Evolutionary conservation across 2,888 invertebrate genomes (phyloP), one percentile per base, ranked within the genome.

Genomic region (Rotaria socialis): DNA sequence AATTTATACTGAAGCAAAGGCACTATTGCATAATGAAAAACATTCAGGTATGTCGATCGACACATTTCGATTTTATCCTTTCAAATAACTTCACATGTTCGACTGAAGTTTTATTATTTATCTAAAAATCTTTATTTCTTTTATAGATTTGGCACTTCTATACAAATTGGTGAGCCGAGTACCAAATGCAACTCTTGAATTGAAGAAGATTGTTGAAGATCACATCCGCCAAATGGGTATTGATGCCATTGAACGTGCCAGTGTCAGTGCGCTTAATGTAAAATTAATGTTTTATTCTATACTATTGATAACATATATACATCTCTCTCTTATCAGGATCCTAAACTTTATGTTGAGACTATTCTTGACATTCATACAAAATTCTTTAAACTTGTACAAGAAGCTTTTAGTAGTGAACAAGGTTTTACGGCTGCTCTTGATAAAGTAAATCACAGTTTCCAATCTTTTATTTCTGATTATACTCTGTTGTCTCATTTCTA

Each of bases 351-450:
- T 91, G 97, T 99, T 75, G 96, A 95, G 89, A 97, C 97, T 11
- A 97, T 98, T 88, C 93, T 99, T 89, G 96, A 96, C 89, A 97
- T 99, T 47, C 97, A 98, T 92, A 96, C 96, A 92, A 97, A 98
- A 90, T 99, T 97, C 92, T 95, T 97, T 91, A 95, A 95, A 1
- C 93, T 99, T 58, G 98, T 99, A 16, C 91, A 96, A 89, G 94
- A 95, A 24, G 95, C 98, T 16, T 99, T 99, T 92, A 95, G 94
- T 91, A 96, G 96, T 91, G 98, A 99, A 92, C 95, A 96, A 55
- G 98, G 98, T 58, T 99, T 99, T 92, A 97, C 97, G 67, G 96
- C 97, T 43, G 95, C 97, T 3, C 92, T 97, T 8, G 97, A 97
- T 91, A 97, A 97, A 80, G 80, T 80, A 80, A n/a, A 11, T n/a